Conservation (phyloP, 1,140 invertebrate species). For the Leptinotarsa undecemlineata region DNA sequence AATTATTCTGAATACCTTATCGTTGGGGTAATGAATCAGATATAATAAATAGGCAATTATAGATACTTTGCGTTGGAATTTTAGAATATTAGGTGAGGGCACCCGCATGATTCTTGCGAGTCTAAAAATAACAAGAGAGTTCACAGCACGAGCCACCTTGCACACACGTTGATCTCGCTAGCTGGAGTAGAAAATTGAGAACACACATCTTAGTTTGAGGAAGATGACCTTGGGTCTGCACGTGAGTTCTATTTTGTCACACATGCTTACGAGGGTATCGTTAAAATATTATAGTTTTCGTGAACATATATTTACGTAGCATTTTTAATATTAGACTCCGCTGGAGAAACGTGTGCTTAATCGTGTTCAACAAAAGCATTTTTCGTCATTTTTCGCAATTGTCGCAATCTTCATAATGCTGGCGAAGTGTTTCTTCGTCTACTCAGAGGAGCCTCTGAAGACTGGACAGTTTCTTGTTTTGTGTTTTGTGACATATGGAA, state of each 20-base stretch:
- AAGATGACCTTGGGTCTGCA: background rate
- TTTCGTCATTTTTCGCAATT: too few species aligned
- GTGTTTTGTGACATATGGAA: too few species aligned
- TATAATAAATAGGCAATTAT: constrained; percentile 30
- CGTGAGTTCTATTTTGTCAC: background rate
- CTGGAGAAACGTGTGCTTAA: too few species aligned
- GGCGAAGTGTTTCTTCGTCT: too few species aligned
- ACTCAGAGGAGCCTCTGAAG: too few species aligned
- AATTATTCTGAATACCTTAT: constrained; percentile 23
- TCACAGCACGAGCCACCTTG: constrained; percentile 27
- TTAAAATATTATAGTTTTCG: background rate
- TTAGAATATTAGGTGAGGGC: constrained; percentile 30
- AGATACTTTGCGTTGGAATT: constrained; percentile 29
- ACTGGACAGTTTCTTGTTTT: too few species aligned
- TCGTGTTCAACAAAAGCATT: too few species aligned
- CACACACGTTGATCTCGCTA: background rate
- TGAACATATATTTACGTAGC: background rate
- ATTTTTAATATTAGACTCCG: too few species aligned
- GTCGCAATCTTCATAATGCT: too few species aligned
- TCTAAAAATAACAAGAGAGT: constrained; percentile 25
- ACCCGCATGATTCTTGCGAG: constrained; percentile 22
- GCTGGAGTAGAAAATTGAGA: background rate
- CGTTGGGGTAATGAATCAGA: constrained; percentile 28
- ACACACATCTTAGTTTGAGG: background rate
- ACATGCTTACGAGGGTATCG: background rate